These are phyloP conservation scores for Euleptes europaea DNA, from an alignment of 2,113 vertebrate species.

Conservation along the genomic window DNA sequence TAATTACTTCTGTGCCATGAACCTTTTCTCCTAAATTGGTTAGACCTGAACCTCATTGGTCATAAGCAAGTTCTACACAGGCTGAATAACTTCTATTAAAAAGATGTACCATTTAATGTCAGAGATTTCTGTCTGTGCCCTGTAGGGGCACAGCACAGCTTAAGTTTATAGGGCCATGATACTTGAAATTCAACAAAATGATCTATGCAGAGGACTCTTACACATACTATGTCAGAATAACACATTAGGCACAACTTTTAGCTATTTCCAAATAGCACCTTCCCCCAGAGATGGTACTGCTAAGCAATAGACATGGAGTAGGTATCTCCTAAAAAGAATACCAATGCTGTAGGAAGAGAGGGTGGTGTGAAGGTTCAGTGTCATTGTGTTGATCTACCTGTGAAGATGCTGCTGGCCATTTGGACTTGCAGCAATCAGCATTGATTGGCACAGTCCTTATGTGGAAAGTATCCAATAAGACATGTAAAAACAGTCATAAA, in stretches of 20 bases:
- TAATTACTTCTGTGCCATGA: conserved; percentile 30
- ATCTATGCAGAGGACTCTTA: not conserved
- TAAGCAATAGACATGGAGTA: too few species aligned
- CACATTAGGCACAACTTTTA: too few species aligned
- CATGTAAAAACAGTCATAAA: too few species aligned
- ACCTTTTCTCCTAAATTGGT: not conserved
- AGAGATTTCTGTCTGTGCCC: not conserved
- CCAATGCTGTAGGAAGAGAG: not conserved
- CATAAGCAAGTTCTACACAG: conserved; percentile 5
- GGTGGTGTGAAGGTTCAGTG: not conserved
- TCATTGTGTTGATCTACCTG: not conserved
- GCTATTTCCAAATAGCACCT: too few species aligned
- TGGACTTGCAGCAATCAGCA: too few species aligned
- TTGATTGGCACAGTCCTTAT: too few species aligned
- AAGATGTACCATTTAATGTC: not conserved
- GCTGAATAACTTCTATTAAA: conserved; percentile 17
- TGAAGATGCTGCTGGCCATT: not conserved
- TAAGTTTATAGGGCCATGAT: not conserved
- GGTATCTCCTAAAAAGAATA: not conserved
- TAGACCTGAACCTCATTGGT: not conserved
- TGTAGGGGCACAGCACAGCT: not conserved
- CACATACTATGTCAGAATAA: too few species aligned
- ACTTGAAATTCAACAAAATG: not conserved
- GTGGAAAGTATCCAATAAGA: too few species aligned
- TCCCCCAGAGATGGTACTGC: too few species aligned